Evolutionary conservation across 2,888 invertebrate genomes (phyloP), one percentile per base, ranked within the genome.

Genomic region (Anarsia innoxiella): DNA sequence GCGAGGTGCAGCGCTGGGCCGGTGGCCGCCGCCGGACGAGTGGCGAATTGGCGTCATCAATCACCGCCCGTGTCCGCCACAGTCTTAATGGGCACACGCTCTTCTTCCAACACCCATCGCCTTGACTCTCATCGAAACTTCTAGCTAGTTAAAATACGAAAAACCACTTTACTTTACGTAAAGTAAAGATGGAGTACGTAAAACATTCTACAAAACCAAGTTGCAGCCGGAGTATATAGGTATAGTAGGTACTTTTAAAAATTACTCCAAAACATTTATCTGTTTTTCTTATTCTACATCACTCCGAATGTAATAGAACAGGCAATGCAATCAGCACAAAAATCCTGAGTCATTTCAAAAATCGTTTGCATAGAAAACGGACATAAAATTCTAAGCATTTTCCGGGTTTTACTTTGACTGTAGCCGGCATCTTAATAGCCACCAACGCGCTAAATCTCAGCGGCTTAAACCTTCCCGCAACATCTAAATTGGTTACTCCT

Each of bases 31-130:
- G 19, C 16, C 56, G 66, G 71, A 61, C 70, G 66, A 73, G 68
- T 70, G 66, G 72, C 66, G 73, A 70, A 78, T 76, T 76, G 75
- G 64, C 69, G 58, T 73, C 77, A 80, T 80, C 79, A 79, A 80
- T 80, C 79, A 77, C 67, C 44, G 44, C 46, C 46, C 51, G 60
- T 66, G 65, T 64, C 65, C 57, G 58, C 59, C 59, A 58, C 68
- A 68, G 67, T 61, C 69, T 66, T 68, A 72, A 73, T 66, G 65
- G 65, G 48, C 59, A 49, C 59, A 53, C 56, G 58, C 62, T 59
- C 59, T 54, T 65, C 68, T 66, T 61, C 53, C 51, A 53, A n/a
- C 25, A n/a, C 25, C 25, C 56, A 52, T 53, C 50, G 57, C 58
- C 56, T 37, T 33, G 33, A 44, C 49, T 50, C 54, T 57, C 57